Base-by-base conservation (phyloP, 1,140 invertebrate species). In the Pseudomyrmex pallidus region DNA sequence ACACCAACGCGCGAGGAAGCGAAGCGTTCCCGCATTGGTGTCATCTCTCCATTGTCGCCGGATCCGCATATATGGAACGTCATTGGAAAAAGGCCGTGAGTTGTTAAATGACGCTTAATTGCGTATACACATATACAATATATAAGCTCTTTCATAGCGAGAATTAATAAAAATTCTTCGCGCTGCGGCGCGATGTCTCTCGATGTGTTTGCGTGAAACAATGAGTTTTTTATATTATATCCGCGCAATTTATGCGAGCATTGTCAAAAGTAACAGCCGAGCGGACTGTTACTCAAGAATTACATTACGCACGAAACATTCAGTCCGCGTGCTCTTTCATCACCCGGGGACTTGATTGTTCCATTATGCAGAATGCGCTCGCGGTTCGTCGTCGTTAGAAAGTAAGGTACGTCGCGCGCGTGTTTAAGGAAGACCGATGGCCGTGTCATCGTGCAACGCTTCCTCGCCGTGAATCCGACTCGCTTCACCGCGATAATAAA, bases 41-140 rank as follows among this genome's bases (percentile, higher is more conserved):
- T 77, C 83, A 74, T 87, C 70, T 46, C 70, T 46, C 70, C 50
- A 82, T 88, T 88, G 77, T 88, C 76, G 57, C 25, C 25, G 61
- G 54, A n/a, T 35, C 35, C 35, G 35, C 35, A 35, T 35, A 35
- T 35, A 35, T 85, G 59, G 63, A 73, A 76, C 76, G 89, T 89
- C 91, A 89, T 91, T 90, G 90, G 88, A 87, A 87, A 91, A 91
- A 82, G 89, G 87, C 57, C 88, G 83, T 80, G 82, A 68, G 67
- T 8, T 52, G 73, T 66, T 85, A 77, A 87, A 89, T 85, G 85
- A 70, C 70, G 76, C 73, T 88, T 90, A 82, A 89, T 90, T 85
- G 86, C 70, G 56, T 74, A 8, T 64, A 10, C 44, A 25, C 44
- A 25, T 20, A 12, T 74, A 50, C 54, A 17, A 35, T 35, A 35